A percentile compares a stretch with the other conserved stretches of the same genome.
Conservation (phyloP, 37 sponge, comb jelly and placozoan species). For the Ephydatia muelleri region DNA sequence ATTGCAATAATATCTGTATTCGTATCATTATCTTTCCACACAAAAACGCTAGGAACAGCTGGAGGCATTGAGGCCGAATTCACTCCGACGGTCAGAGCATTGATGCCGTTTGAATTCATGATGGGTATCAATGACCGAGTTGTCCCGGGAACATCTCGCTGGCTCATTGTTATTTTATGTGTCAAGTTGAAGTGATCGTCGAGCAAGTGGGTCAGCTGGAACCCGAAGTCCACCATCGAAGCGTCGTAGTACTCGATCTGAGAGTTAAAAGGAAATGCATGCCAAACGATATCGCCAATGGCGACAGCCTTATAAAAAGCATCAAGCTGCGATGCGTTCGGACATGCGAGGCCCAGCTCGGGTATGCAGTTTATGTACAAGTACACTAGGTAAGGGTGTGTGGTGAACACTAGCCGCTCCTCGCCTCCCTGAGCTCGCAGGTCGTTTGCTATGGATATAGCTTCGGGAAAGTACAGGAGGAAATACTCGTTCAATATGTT, state of each 20-base stretch:
- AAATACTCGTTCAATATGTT: conserved; percentile 76
- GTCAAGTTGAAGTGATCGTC: conserved; percentile 28
- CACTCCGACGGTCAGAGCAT: conserved; percentile 79
- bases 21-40: conserved; percentile 44
- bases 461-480: conserved; percentile 48
- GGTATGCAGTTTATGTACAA: conserved; percentile 67
- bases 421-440: conserved; percentile 32
- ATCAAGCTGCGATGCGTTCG: conserved; percentile 8
- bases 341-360: conserved; percentile 59
- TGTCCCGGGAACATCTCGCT: conserved; percentile 79
- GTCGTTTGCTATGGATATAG: conserved; percentile 27
- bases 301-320: conserved; percentile 42
- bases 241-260: conserved; percentile 60
- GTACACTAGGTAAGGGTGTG: conserved; percentile 73
- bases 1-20: conserved; percentile 44
- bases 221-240: conserved; percentile 51
- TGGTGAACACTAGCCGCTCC: conserved; percentile 71
- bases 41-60: conserved; percentile 62
- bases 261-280: conserved; percentile 77
- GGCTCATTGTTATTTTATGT: conserved; percentile 67
- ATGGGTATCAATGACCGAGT: conserved; percentile 66
- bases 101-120: conserved; percentile 46
- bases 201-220: conserved; percentile 53
- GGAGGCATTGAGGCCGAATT: conserved; percentile 78
- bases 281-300: conserved; percentile 71